A percentile compares a stretch with the other conserved stretches of the same genome.
Conservation (phyloP, 2,888 invertebrate genomes). For the Acanthosepion pharaonis region DNA sequence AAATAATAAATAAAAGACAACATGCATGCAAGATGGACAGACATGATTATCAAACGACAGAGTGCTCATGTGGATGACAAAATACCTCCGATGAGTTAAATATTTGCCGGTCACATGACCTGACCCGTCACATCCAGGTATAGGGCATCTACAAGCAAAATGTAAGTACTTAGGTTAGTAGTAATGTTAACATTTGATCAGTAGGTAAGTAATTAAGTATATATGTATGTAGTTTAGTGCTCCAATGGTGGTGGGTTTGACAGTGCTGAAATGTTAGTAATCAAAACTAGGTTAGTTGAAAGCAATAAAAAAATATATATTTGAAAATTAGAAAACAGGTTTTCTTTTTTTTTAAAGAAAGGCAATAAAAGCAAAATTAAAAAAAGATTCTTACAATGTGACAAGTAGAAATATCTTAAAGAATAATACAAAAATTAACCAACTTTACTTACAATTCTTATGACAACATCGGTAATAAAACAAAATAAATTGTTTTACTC, state of each 20-base stretch:
- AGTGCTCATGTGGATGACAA: slow-evolving; percentile 38
- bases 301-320: background rate
- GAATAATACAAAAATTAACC: no score
- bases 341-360: background rate
- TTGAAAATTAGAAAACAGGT: background rate
- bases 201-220: background rate
- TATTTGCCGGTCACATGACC: slow-evolving; percentile 99
- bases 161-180: slow-evolving; percentile 37
- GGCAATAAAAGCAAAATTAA: background rate
- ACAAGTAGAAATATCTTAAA: no score
- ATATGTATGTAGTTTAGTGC: background rate
- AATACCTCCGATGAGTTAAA: slow-evolving; percentile 84
- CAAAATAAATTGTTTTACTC: background rate
- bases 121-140: slow-evolving; percentile 96
- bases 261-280: background rate
- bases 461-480: background rate
- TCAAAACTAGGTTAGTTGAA: slow-evolving; percentile 14
- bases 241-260: background rate
- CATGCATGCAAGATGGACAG: slow-evolving; percentile 40
- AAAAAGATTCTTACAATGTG: background rate
- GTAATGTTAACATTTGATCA: slow-evolving; percentile 41
- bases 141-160: slow-evolving; percentile 84
- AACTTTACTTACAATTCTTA: background rate
- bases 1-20: slow-evolving; percentile 25
- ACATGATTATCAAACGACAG: slow-evolving; percentile 48